Base-by-base conservation (phyloP, 1,140 invertebrate genomes). In the Brachionus manjavacas region DNA sequence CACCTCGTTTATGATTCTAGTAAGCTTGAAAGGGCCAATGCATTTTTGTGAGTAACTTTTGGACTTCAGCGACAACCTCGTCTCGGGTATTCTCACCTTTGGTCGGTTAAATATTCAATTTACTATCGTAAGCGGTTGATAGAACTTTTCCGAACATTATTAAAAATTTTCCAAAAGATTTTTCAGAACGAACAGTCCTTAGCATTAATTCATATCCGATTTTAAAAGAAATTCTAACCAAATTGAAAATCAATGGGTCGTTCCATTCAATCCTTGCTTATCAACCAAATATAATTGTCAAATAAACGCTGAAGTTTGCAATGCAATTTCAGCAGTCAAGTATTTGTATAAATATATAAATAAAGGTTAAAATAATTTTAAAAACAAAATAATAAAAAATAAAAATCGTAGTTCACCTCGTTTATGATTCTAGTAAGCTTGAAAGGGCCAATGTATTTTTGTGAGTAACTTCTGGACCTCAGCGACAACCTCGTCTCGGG, bases 161-260 rank as follows among this genome's bases (percentile, higher is more conserved):
- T 46, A 87, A 87, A 60, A 74, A 64, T 3, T 86, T 84, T 70
- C 85, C 86, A 35, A 86, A 86, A 84, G 31, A 85, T n/a, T 83
- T 83, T 49, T 1, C 78, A 20, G 16, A 25, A 6, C 72, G 72
- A 16, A 86, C 86, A 8, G n/a, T 41, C 55, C 52, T 49, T 7
- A 79, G 14, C 7, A 20, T 8, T 1, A 70, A 88, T 66, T 85
- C 85, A 7, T 87, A 85, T 55, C 85, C 84, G 7, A 23, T 66
- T 4, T 85, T 79, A 35, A 70, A 68, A 39, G 84, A 2, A n/a
- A n/a, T n/a, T n/a, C 70, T 12, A 12, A 12, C 12, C 35, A 72
- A 39, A n/a, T n/a, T n/a, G 68, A 72, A 14, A 49, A 85, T 25
- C 12, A 78, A 49, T 79, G 84, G 83, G 41, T 85, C 70, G 84